Evolutionary conservation across 2,888 invertebrate genomes (phyloP).

Genomic region (Cephus sareptanus): DNA sequence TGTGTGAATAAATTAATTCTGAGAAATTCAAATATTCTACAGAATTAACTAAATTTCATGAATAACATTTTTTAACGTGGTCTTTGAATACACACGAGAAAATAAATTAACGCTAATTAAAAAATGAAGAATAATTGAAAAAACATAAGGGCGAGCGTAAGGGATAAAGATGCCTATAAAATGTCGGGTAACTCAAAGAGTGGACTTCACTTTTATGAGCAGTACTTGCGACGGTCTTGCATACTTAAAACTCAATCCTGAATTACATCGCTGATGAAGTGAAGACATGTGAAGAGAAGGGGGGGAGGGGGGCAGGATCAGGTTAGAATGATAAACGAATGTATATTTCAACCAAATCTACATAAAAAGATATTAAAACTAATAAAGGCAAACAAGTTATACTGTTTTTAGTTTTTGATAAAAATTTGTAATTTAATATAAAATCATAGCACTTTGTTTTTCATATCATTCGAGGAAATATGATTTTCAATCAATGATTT

Average conservation of each 20-base stretch:
- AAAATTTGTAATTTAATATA: neutral
- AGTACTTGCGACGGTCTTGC: neutral
- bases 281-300: neutral
- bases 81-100: too few species aligned
- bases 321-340: neutral
- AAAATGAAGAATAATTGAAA: neutral
- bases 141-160: neutral
- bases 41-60: neutral
- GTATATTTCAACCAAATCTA: neutral
- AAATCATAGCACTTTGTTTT: neutral
- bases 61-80: neutral
- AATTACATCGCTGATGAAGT: neutral
- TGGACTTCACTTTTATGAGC: constrained; percentile 17
- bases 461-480: neutral
- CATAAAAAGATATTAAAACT: neutral
- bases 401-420: neutral
- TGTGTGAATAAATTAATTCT: too few species aligned
- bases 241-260: neutral
- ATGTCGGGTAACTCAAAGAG: constrained; percentile 11
- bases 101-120: neutral
- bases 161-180: neutral
- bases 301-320: neutral
- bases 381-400: neutral
- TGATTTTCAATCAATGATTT: neutral
- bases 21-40: neutral